Evolutionary conservation across 2,888 invertebrate species (phyloP), one percentile per base, ranked within the genome.

Genomic region (Euplexia lucipara): DNA sequence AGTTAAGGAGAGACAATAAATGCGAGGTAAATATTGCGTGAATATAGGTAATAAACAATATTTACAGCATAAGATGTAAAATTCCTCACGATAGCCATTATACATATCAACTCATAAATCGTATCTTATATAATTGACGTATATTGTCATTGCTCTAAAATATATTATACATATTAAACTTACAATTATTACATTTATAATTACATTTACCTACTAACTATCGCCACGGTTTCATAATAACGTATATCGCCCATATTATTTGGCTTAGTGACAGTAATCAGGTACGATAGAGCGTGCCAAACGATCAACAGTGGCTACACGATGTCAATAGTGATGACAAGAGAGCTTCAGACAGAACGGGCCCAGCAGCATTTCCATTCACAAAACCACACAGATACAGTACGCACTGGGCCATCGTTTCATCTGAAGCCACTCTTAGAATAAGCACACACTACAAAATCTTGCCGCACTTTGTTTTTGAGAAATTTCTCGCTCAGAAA

Each of bases 251-350:
- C 83, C 79, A 75, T 79, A 82, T 81, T 90, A 87, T 91, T 91
- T 91, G 91, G 90, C 87, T 87, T 88, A 83, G 79, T 83, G 86
- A 88, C 88, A 87, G 85, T 87, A 83, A 83, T 91, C 90, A 92
- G 91, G 91, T 92, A 91, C 91, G 86, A 90, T 90, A 92, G 90
- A 90, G 84, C 86, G 89, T 90, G 91, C 87, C 91, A 91, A 90
- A 90, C 79, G 78, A 81, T 87, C 71, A 78, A 82, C 81, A 83
- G 70, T 32, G 39, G 52, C 37, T 26, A 32, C 78, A 67, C 65
- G 47, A 49, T 47, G 45, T 37, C 45, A 26, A 26, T n/a, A 41
- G 30, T 41, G 18, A 26, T 47, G 39, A 34, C 45, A 34, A 59
- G 51, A 34, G 34, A 16, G 45, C 66, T 70, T 74, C 64, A 74